Evolutionary conservation across 2,888 invertebrate genomes (phyloP).

Genomic region (Agonum fuliginosum): DNA sequence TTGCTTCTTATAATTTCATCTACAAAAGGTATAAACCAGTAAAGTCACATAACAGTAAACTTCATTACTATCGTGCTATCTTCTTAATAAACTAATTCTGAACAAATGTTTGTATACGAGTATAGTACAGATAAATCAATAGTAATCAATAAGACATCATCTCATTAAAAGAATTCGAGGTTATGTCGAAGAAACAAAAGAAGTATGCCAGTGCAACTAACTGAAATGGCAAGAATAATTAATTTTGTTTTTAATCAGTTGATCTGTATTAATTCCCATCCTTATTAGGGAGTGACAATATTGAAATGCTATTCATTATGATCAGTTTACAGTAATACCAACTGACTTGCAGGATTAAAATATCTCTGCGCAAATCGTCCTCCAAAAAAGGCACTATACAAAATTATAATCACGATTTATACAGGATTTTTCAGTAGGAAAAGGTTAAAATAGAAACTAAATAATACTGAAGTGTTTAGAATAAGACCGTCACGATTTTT

Average conservation of each 20-base stretch:
- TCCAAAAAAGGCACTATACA: conserved; percentile 25
- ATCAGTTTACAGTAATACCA: not conserved
- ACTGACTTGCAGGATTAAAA: conserved; percentile 15
- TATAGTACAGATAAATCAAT: conserved; percentile 20
- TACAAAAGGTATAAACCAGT: too few species aligned
- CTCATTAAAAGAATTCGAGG: conserved; percentile 25
- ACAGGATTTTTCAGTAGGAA: conserved; percentile 8
- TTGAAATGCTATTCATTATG: conserved; percentile 37
- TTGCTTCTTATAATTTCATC: too few species aligned
- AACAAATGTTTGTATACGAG: too few species aligned
- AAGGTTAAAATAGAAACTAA: conserved; percentile 37
- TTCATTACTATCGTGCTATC: too few species aligned
- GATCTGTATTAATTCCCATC: conserved; percentile 41
- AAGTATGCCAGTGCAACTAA: conserved; percentile 31
- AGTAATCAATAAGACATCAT: conserved; percentile 32
- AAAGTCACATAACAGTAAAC: too few species aligned
- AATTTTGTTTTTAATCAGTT: conserved; percentile 34
- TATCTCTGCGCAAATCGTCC: not conserved
- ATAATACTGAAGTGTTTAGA: conserved; percentile 7
- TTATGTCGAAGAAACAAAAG: conserved; percentile 31
- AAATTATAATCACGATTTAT: conserved; percentile 1
- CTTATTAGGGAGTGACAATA: conserved; percentile 41
- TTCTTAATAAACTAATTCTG: too few species aligned
- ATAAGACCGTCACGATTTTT: conserved; percentile 30
- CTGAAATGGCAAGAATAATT: conserved; percentile 44